A percentile compares a stretch with the other conserved stretches of the same genome.
Evolutionary conservation across 2,797 vertebrate species (phyloP).

Genomic region (Eulemur coronatus): DNA sequence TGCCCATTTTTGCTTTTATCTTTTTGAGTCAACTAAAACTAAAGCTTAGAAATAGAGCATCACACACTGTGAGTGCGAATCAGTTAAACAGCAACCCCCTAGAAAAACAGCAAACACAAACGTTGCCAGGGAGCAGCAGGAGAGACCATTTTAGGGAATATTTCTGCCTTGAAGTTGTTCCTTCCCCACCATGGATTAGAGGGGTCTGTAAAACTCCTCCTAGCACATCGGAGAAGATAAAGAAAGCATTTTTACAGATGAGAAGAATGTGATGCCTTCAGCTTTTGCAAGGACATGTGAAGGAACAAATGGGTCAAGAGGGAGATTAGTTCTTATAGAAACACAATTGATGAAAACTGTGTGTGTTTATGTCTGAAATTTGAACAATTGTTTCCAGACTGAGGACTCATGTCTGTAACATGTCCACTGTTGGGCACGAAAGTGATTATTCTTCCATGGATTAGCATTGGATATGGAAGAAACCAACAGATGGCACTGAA

Average conservation of each 20-base stretch:
- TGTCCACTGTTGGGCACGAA: background rate
- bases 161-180: background rate
- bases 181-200: background rate
- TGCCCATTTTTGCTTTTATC: background rate
- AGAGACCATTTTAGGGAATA: background rate
- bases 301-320: background rate
- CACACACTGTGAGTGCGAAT: background rate
- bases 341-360: background rate
- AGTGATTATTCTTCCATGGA: background rate
- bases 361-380: constrained; percentile 29
- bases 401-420: background rate
- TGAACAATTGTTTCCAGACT: background rate
- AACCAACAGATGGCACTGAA: background rate
- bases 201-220: background rate
- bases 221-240: background rate
- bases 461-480: background rate
- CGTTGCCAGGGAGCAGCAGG: background rate
- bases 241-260: background rate
- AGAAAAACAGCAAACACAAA: constrained; percentile 9
- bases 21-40: background rate
- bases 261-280: background rate
- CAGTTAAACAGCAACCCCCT: background rate
- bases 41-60: background rate
- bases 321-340: background rate
- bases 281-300: background rate